phyloP scores from a whole-genome alignment of 2,888 invertebrate genomes.

The Drosophila atroscutellata region DNA sequence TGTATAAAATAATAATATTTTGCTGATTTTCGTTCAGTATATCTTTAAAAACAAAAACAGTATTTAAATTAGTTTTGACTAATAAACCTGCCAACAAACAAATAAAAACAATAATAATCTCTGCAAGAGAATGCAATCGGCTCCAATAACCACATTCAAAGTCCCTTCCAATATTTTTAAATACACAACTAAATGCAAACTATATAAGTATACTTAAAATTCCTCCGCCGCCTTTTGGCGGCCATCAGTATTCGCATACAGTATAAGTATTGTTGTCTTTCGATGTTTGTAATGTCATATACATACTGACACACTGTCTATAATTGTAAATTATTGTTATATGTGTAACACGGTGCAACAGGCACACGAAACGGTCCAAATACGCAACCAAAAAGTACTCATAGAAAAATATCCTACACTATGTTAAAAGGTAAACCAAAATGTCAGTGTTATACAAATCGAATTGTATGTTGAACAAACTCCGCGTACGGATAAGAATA shows the following conservation, averaged over 20 bases:
- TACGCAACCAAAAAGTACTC: conserved; percentile 64
- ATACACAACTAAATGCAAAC: conserved; percentile 24
- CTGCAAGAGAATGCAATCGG: conserved; percentile 3
- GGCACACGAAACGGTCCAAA: conserved; percentile 73
- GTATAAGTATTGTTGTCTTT: conserved; percentile 55
- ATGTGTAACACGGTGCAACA: conserved; percentile 63
- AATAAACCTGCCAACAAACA: not conserved
- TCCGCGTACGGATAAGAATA: not conserved
- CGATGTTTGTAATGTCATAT: conserved; percentile 58
- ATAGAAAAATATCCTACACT: conserved; percentile 20
- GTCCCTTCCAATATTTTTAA: conserved; percentile 51
- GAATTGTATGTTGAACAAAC: conserved; percentile 31
- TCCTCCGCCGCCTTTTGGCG: conserved; percentile 63
- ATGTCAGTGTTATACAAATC: conserved; percentile 29
- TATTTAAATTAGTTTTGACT: not conserved
- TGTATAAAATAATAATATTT: not conserved
- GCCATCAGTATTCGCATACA: conserved; percentile 44
- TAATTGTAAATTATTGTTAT: conserved; percentile 67
- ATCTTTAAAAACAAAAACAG: not conserved
- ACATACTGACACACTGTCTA: conserved; percentile 41
- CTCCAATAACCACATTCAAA: conserved; percentile 13
- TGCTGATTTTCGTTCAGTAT: not conserved
- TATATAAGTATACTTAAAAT: conserved; percentile 29
- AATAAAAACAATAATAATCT: not conserved
- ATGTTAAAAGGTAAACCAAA: conserved; percentile 11